These are phyloP conservation scores for Diuraphis noxia DNA, from an alignment of 1,140 invertebrate species.

Conservation along the genomic window DNA sequence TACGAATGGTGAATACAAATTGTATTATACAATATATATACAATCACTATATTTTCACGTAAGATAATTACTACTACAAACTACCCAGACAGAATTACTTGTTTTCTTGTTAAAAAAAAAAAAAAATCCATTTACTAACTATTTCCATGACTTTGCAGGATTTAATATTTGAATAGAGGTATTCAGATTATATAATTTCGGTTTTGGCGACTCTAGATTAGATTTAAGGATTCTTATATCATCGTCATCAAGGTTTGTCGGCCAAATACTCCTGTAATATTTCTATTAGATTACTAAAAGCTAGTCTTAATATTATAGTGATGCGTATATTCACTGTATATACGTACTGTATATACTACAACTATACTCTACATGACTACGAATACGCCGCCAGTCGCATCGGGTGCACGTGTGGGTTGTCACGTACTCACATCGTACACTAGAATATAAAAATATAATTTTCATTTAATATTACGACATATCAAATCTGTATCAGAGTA, in stretches of 20 bases:
- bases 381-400: background rate
- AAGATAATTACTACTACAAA: background rate
- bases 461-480: background rate
- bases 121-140: background rate
- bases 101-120: background rate
- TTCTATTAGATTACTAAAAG: too few species aligned
- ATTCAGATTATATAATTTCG: too few species aligned
- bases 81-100: background rate
- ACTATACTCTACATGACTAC: background rate
- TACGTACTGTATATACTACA: background rate
- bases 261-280: too few species aligned
- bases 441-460: background rate
- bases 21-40: too few species aligned
- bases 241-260: background rate
- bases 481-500: background rate
- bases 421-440: background rate
- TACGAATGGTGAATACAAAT: too few species aligned
- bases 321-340: background rate
- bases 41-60: background rate
- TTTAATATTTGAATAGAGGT: background rate
- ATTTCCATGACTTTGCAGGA: background rate
- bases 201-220: too few species aligned
- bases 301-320: background rate
- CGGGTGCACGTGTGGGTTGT: background rate
- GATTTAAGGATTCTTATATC: background rate